Conservation (phyloP, 2,797 vertebrate genomes). For the Pseudochromis fuscus region DNA sequence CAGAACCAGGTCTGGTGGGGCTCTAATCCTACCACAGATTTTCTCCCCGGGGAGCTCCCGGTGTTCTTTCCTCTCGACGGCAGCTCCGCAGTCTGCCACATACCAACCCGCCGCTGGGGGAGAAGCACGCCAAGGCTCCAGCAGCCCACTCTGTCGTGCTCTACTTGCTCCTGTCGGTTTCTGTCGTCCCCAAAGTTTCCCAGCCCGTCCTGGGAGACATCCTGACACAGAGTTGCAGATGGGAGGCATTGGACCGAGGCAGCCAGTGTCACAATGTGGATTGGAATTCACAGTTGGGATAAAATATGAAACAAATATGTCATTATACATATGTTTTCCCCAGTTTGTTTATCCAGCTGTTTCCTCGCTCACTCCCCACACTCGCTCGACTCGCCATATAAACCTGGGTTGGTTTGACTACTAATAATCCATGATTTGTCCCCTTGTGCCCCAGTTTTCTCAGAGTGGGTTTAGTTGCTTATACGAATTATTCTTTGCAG, state of each 20-base stretch:
- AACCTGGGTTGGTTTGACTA: conserved; percentile 53
- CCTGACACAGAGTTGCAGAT: conserved; percentile 84
- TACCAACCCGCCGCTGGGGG: conserved; percentile 68
- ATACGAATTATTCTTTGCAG: conserved; percentile 18
- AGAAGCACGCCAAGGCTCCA: conserved; percentile 61
- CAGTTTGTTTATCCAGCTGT: conserved; percentile 77
- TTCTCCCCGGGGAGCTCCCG: conserved; percentile 66
- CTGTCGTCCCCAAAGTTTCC: conserved; percentile 77
- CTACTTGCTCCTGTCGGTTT: conserved; percentile 82
- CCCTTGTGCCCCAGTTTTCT: conserved; percentile 33
- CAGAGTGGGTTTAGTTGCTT: conserved; percentile 25
- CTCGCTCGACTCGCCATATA: conserved; percentile 39
- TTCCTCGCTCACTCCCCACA: conserved; percentile 42
- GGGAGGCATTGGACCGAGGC: conserved; percentile 82
- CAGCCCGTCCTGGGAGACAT: conserved; percentile 80
- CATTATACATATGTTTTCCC: conserved; percentile 77
- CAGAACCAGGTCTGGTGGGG: conserved; percentile 75
- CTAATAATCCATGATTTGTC: conserved; percentile 52
- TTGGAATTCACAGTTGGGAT: conserved; percentile 83
- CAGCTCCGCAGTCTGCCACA: conserved; percentile 66
- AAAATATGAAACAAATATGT: conserved; percentile 82
- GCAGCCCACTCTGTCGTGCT: conserved; percentile 83
- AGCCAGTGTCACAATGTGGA: conserved; percentile 82
- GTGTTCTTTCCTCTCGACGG: conserved; percentile 61
- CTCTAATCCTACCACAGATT: conserved; percentile 76